Evolutionary conservation across 2,113 vertebrate species (phyloP).

Genomic region (Hyla sarda): DNA sequence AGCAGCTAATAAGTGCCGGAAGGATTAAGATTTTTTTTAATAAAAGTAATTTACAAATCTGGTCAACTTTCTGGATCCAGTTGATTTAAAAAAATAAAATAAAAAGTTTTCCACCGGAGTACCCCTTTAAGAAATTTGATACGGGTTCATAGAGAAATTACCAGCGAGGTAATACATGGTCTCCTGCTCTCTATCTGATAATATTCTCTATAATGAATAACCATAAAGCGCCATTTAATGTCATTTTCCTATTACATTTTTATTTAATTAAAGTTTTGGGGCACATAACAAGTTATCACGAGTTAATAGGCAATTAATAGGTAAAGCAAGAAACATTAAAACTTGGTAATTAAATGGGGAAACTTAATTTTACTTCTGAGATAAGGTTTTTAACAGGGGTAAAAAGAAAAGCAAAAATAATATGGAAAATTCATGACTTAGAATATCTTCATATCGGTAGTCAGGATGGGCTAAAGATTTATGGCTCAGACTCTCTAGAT

Average conservation of each 20-base stretch:
- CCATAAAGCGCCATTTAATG: background rate
- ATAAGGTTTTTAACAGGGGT: background rate
- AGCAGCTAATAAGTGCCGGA: no score
- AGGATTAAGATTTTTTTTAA: no score
- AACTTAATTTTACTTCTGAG: background rate
- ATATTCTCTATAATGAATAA: background rate
- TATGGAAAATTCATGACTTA: no score
- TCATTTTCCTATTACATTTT: background rate
- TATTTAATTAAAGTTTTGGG: background rate
- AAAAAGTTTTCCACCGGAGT: no score
- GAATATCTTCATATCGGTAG: no score
- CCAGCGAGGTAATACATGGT: background rate
- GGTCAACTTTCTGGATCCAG: no score
- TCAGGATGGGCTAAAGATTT: no score
- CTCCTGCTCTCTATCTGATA: background rate
- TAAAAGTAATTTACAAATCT: no score
- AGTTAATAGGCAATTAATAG: slow-evolving; percentile 1
- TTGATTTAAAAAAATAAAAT: no score
- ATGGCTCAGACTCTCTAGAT: no score
- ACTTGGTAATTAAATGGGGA: background rate
- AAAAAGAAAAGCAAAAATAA: no score
- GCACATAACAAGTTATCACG: background rate
- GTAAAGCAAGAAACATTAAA: background rate
- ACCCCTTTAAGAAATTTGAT: background rate
- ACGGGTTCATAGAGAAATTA: background rate